These are phyloP conservation scores for Palloptera scutellata DNA, from an alignment of 2,888 invertebrate genomes.

Conservation along the genomic window DNA sequence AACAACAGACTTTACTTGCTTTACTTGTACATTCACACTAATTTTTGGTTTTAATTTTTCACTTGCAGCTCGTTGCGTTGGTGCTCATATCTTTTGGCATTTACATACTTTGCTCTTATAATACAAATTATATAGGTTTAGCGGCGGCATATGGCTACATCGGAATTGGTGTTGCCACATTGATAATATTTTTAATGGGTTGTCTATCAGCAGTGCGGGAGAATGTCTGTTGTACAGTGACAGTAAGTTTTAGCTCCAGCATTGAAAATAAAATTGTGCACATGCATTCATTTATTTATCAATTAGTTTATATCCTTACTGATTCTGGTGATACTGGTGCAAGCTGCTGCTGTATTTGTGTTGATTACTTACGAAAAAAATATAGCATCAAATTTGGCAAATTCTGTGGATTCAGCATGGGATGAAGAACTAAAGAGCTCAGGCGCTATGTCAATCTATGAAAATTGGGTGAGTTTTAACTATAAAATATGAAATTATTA, in stretches of 20 bases:
- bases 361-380: conserved; percentile 30
- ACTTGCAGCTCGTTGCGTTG: conserved; percentile 49
- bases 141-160: conserved; percentile 45
- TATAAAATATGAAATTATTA: not conserved
- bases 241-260: conserved; percentile 67
- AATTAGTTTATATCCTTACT: conserved; percentile 50
- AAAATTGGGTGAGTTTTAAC: conserved; percentile 50
- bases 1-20: too few species aligned
- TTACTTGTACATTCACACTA: too few species aligned
- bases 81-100: conserved; percentile 54
- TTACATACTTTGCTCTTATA: conserved; percentile 47
- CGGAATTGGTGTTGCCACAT: conserved; percentile 44
- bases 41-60: not conserved
- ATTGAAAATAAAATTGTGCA: not conserved
- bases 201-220: conserved; percentile 88
- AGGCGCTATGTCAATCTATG: conserved; percentile 56
- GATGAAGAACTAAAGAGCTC: conserved; percentile 60
- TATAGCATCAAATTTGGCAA: conserved; percentile 49
- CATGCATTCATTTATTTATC: not conserved
- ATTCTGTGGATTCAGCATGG: conserved; percentile 60
- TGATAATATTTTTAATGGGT: conserved; percentile 82
- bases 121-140: conserved; percentile 44
- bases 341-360: conserved; percentile 40
- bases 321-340: conserved; percentile 47
- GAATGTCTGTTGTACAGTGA: conserved; percentile 85